A percentile compares a stretch with the other conserved stretches of the same genome.
Conservation (phyloP, 2,113 vertebrate species). For the Alosa alosa region DNA sequence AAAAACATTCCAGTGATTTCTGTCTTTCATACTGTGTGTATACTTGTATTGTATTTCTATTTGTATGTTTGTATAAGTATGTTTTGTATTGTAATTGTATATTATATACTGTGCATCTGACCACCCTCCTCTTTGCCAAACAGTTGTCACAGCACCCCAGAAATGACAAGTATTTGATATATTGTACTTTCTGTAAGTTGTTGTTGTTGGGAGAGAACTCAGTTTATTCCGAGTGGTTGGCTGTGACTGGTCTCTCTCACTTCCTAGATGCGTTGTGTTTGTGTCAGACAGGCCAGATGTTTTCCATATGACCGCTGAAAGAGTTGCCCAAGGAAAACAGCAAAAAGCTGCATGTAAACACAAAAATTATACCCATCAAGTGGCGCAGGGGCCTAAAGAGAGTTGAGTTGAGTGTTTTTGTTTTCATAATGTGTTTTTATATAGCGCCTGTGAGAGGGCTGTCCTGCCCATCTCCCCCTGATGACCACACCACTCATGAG, state of each 20-base stretch:
- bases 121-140: background rate
- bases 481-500: background rate
- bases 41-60: no score
- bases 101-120: no score
- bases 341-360: slow-evolving; percentile 44
- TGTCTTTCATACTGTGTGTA: no score
- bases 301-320: slow-evolving; percentile 48
- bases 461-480: slow-evolving; percentile 3
- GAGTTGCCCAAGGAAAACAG: slow-evolving; percentile 36
- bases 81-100: no score
- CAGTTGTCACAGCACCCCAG: background rate
- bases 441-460: slow-evolving; percentile 28
- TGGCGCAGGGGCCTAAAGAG: slow-evolving; percentile 32
- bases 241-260: background rate
- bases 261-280: slow-evolving; percentile 30
- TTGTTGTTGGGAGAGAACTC: background rate
- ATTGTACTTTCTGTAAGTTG: background rate
- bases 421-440: slow-evolving; percentile 43
- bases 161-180: background rate
- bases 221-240: background rate
- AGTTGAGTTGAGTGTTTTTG: slow-evolving; percentile 45
- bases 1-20: background rate
- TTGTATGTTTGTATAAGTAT: no score
- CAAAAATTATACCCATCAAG: slow-evolving; percentile 43
- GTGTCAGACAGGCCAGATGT: slow-evolving; percentile 46